A percentile compares a stretch with the other conserved stretches of the same genome.
phyloP scores from a whole-genome alignment of 1,140 invertebrate species.

The Dreissena rostriformis region DNA sequence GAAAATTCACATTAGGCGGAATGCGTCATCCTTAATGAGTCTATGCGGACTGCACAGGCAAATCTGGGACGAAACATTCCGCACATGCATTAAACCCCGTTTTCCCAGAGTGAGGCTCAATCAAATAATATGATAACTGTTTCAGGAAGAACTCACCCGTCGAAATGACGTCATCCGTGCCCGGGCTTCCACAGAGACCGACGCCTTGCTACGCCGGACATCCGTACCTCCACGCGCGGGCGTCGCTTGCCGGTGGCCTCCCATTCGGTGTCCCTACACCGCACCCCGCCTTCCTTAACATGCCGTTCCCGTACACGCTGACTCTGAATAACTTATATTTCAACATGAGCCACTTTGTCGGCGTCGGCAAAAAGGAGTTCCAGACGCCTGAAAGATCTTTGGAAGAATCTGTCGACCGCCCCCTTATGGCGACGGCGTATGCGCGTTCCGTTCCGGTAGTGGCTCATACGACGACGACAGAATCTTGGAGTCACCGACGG shows the following conservation, averaged over 20 bases:
- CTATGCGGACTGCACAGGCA: not conserved
- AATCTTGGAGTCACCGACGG: not conserved
- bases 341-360: not conserved
- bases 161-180: not conserved
- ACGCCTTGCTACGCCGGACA: not conserved
- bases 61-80: not conserved
- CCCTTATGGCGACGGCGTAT: not conserved
- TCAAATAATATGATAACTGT: not conserved
- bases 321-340: conserved; percentile 11
- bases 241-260: not conserved
- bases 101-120: too few species aligned
- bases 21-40: not conserved
- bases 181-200: conserved; percentile 1
- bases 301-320: conserved; percentile 1
- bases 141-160: not conserved
- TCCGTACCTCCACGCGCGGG: not conserved
- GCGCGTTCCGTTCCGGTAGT: not conserved
- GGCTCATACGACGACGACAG: not conserved
- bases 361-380: not conserved
- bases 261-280: not conserved
- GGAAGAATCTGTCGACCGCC: not conserved
- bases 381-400: not conserved
- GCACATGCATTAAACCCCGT: too few species aligned
- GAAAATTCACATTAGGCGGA: not conserved
- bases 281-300: not conserved